Evolutionary conservation across 1,140 invertebrate genomes (phyloP).

Genomic region (Formica exsecta): DNA sequence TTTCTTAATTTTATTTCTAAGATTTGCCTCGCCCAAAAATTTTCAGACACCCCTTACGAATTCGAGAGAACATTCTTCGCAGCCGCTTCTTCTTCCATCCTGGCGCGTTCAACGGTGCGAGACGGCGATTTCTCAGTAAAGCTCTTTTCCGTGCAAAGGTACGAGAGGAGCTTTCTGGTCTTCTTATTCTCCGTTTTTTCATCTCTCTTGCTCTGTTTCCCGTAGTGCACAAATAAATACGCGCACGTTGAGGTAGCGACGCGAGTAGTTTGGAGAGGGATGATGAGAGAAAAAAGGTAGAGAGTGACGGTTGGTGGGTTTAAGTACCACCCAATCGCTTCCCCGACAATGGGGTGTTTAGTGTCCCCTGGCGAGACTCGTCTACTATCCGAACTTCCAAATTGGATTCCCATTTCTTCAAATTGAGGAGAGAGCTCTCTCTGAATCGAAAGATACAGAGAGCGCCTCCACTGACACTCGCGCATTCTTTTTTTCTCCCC

Average conservation of each 20-base stretch:
- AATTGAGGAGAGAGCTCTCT: constrained; percentile 68
- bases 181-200: neutral
- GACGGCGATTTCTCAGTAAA: constrained; percentile 59
- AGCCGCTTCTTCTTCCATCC: constrained; percentile 19
- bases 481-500: constrained; percentile 6
- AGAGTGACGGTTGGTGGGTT: constrained; percentile 42
- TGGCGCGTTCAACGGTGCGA: constrained; percentile 61
- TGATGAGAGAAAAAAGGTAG: no score
- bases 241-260: neutral
- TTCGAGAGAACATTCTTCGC: neutral
- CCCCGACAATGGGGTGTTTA: constrained; percentile 76
- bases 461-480: constrained; percentile 4
- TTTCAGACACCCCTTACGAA: neutral
- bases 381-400: constrained; percentile 51
- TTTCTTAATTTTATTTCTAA: neutral
- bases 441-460: constrained; percentile 16
- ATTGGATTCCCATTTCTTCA: constrained; percentile 79
- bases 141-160: constrained; percentile 29
- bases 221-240: constrained; percentile 46
- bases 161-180: constrained; percentile 32
- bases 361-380: constrained; percentile 55
- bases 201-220: constrained; percentile 10
- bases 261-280: neutral
- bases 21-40: neutral
- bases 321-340: constrained; percentile 68